These are phyloP conservation scores for Gymnosoma rotundatum DNA, from an alignment of 2,888 invertebrate species.

Conservation along the genomic window DNA sequence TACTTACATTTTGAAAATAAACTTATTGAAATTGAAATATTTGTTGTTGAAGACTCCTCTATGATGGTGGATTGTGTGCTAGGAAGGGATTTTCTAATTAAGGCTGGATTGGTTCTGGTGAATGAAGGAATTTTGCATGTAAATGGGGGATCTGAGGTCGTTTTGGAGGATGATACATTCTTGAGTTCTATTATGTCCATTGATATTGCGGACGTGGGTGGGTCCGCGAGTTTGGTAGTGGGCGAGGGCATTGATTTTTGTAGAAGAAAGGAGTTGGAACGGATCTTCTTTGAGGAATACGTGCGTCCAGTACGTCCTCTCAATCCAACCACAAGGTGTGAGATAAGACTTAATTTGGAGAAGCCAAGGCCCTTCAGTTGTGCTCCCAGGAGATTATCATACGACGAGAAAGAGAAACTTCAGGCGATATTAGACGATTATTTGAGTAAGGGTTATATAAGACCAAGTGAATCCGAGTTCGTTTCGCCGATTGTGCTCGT, in stretches of 20 bases:
- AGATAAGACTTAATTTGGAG: conserved; percentile 42
- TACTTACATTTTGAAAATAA: conserved; percentile 20
- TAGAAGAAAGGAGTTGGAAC: neutral
- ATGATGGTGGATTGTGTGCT: conserved; percentile 33
- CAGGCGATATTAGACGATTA: conserved; percentile 42
- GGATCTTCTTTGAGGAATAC: neutral
- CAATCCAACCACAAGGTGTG: conserved; percentile 29
- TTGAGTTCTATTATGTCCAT: conserved; percentile 16
- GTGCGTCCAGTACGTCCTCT: conserved; percentile 10
- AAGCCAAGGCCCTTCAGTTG: too few relatives aligned
- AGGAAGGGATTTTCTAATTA: conserved; percentile 44
- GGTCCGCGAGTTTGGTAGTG: neutral
- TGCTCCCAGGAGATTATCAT: conserved; percentile 46
- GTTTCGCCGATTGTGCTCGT: conserved; percentile 50
- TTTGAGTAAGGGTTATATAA: conserved; percentile 21
- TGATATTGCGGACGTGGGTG: neutral
- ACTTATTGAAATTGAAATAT: conserved; percentile 12
- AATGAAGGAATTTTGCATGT: neutral
- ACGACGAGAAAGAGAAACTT: conserved; percentile 37
- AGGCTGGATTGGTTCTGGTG: neutral
- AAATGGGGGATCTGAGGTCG: neutral
- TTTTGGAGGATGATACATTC: neutral
- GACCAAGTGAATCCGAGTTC: conserved; percentile 46
- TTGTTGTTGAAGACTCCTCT: conserved; percentile 30
- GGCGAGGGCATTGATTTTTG: neutral